Evolutionary conservation across 1,140 invertebrate genomes (phyloP).

Genomic region (Sarcophaga peregrina): DNA sequence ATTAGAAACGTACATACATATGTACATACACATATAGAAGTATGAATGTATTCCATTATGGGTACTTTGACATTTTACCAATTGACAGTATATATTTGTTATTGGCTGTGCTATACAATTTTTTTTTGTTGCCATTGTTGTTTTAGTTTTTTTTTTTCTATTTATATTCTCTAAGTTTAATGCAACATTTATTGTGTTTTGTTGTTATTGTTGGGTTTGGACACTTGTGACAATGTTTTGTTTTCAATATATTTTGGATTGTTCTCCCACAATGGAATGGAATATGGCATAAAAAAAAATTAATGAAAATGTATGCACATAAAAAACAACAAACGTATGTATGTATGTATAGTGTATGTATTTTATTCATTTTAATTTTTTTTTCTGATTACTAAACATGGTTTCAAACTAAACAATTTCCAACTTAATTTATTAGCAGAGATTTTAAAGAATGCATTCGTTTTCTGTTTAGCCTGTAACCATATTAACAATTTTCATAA

Average conservation of each 20-base stretch:
- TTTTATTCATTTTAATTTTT: neutral
- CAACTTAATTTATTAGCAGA: conserved; percentile 28
- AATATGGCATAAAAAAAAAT: conserved; percentile 17
- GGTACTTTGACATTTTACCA: conserved; percentile 40
- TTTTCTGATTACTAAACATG: conserved; percentile 28
- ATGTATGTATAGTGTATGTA: too few species aligned
- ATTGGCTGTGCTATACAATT: neutral
- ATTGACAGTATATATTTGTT: conserved; percentile 31
- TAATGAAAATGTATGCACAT: conserved; percentile 1
- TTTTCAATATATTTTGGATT: conserved; percentile 2
- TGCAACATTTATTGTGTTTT: neutral
- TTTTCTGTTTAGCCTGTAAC: neutral
- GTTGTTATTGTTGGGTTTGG: conserved; percentile 35
- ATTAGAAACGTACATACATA: neutral
- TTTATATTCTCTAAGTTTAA: neutral
- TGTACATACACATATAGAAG: too few species aligned
- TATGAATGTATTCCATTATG: conserved; percentile 17
- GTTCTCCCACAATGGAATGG: conserved; percentile 36
- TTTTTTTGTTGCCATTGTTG: neutral
- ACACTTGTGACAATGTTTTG: conserved; percentile 33
- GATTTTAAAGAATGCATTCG: neutral
- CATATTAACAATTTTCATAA: too few species aligned
- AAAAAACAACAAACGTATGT: neutral
- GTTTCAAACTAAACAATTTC: conserved; percentile 10
- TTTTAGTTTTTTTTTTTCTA: too few species aligned